These are phyloP conservation scores for Patella ulyssiponensis DNA, from an alignment of 2,888 invertebrate species.

Conservation along the genomic window DNA sequence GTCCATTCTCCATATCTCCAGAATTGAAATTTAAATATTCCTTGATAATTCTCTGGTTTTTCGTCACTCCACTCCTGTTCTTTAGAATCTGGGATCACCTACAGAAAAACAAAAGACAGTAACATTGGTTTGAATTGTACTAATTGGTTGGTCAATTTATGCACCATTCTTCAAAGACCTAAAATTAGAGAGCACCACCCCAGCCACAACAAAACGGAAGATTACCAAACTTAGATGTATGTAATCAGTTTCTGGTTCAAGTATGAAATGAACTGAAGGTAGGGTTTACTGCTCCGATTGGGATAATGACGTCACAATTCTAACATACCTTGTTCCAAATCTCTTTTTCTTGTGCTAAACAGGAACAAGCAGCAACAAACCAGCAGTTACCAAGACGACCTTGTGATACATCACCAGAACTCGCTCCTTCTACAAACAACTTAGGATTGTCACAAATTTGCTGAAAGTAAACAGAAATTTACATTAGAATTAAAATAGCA, in stretches of 20 bases:
- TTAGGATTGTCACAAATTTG: constrained; percentile 74
- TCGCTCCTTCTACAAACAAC: constrained; percentile 75
- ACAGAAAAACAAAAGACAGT: constrained; percentile 32
- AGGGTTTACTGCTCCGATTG: too few relatives aligned
- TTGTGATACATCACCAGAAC: constrained; percentile 74
- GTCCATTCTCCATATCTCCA: constrained; percentile 78
- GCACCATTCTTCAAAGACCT: too few relatives aligned
- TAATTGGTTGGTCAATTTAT: too few relatives aligned
- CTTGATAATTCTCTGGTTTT: constrained; percentile 73
- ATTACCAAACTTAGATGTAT: too few relatives aligned
- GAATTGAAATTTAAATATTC: constrained; percentile 77
- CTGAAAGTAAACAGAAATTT: constrained; percentile 44
- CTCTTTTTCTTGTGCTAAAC: constrained; percentile 76
- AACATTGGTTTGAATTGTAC: too few relatives aligned
- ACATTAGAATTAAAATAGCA: too few relatives aligned
- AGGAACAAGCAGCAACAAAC: constrained; percentile 78
- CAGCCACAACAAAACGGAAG: too few relatives aligned
- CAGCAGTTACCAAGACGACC: constrained; percentile 78
- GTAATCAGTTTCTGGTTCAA: too few relatives aligned
- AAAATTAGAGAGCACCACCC: too few relatives aligned
- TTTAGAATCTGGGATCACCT: constrained; percentile 77
- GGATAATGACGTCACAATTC: too few relatives aligned
- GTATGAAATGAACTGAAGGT: too few relatives aligned
- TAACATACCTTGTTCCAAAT: constrained; percentile 75
- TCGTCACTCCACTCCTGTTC: constrained; percentile 76